A percentile compares a stretch with the other conserved stretches of the same genome.
These are phyloP conservation scores for Microchirus variegatus DNA, from an alignment of 2,797 vertebrate genomes.

Conservation along the genomic window DNA sequence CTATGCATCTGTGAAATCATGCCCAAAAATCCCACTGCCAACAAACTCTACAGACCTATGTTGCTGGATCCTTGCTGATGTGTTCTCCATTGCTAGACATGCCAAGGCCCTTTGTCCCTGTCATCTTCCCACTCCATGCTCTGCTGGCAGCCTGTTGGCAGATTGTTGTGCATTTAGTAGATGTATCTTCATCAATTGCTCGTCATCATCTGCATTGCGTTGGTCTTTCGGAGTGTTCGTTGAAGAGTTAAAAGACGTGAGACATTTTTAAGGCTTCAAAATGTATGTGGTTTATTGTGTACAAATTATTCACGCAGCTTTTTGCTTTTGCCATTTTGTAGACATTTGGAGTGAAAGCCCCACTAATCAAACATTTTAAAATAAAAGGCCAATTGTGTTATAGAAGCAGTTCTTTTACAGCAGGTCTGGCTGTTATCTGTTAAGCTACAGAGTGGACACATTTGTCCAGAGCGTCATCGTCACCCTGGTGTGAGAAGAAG, in stretches of 20 bases:
- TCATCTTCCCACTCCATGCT: constrained; percentile 14
- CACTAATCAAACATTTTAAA: not conserved
- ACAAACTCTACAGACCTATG: constrained; percentile 27
- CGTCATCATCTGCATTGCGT: constrained; percentile 17
- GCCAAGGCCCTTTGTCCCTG: constrained; percentile 26
- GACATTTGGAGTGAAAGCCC: not conserved
- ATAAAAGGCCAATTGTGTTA: not conserved
- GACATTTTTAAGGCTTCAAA: not conserved
- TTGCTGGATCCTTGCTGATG: constrained; percentile 40
- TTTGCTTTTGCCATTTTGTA: not conserved
- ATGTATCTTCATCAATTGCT: constrained; percentile 67
- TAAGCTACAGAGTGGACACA: no score
- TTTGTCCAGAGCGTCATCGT: not conserved
- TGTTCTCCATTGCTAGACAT: constrained; percentile 36
- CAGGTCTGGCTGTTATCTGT: not conserved
- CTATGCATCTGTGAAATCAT: constrained; percentile 64
- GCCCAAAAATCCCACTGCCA: constrained; percentile 63
- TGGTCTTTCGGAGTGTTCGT: constrained; percentile 20
- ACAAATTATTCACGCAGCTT: not conserved
- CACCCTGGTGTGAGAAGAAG: not conserved
- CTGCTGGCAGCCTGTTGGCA: constrained; percentile 48
- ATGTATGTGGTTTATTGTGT: not conserved
- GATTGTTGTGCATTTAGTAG: constrained; percentile 29
- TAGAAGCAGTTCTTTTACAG: not conserved
- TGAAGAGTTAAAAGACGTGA: not conserved